Conservation (phyloP, 2,888 invertebrate genomes). For the Agonopterix arenella region DNA sequence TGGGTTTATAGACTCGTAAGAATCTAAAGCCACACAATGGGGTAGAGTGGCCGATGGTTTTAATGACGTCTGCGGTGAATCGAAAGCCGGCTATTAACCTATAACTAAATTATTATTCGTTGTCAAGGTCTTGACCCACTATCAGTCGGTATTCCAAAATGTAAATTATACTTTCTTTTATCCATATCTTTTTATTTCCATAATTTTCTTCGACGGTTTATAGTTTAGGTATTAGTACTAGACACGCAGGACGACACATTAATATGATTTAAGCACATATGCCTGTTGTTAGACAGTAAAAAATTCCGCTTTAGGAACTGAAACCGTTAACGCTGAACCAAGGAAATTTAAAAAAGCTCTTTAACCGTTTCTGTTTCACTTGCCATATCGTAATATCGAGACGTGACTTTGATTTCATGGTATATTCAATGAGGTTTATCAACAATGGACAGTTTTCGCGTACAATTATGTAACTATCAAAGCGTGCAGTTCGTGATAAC, state of each 20-base stretch:
- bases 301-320: slow-evolving; percentile 1
- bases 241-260: too few relatives aligned
- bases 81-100: slow-evolving; percentile 16
- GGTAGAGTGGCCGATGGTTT: slow-evolving; percentile 34
- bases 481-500: slow-evolving; percentile 40
- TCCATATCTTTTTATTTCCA: too few relatives aligned
- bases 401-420: slow-evolving; percentile 62
- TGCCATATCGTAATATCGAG: slow-evolving; percentile 57
- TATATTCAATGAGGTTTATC: slow-evolving; percentile 46
- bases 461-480: slow-evolving; percentile 48
- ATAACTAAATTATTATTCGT: slow-evolving; percentile 5
- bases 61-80: slow-evolving; percentile 34
- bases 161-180: too few relatives aligned
- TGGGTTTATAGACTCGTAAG: slow-evolving; percentile 48
- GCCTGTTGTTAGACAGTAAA: too few relatives aligned
- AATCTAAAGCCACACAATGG: slow-evolving; percentile 45
- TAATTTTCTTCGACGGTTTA: too few relatives aligned
- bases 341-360: slow-evolving; percentile 43
- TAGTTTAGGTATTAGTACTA: too few relatives aligned
- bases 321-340: slow-evolving; percentile 57
- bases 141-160: not conserved
- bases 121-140: not conserved
- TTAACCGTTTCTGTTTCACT: slow-evolving; percentile 67
- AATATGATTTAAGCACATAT: too few relatives aligned
- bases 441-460: slow-evolving; percentile 40